phyloP scores from a whole-genome alignment of 2,797 vertebrate genomes.

The Pithecia hirsuta region DNA sequence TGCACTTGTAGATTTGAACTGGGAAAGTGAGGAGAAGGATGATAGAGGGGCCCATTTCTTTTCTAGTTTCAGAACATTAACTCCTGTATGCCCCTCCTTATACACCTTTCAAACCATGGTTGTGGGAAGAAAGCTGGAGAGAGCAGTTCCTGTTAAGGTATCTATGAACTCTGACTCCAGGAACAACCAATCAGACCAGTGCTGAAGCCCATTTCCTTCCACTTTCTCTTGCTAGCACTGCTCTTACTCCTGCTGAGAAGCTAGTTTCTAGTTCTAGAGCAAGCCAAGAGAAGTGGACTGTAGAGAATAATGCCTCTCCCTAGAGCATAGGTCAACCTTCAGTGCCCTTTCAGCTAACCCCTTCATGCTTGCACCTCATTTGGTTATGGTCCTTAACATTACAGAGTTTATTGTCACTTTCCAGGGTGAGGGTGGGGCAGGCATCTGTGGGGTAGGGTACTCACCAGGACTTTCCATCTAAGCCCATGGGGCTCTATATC shows the following conservation, averaged over 20 bases:
- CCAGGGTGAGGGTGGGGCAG: background rate
- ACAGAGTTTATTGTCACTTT: background rate
- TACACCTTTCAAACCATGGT: background rate
- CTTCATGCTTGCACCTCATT: background rate
- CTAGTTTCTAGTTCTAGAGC: conserved; percentile 7
- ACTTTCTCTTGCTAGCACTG: background rate
- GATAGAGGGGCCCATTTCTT: background rate
- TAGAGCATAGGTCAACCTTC: background rate
- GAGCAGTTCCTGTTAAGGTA: background rate
- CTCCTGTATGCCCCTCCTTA: conserved; percentile 9
- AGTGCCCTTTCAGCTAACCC: background rate
- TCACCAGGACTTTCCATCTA: background rate
- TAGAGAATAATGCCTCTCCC: background rate
- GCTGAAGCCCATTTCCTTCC: background rate
- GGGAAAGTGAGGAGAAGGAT: background rate
- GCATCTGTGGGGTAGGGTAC: background rate
- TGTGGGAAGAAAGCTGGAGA: background rate
- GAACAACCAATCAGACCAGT: background rate
- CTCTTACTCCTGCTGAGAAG: background rate
- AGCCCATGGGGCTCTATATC: background rate
- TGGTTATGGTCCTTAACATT: background rate
- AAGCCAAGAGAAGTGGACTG: background rate
- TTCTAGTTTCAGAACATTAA: conserved; percentile 40
- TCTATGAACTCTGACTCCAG: background rate
- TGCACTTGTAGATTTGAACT: background rate